phyloP scores from a whole-genome alignment of 2,797 vertebrate genomes.

The Urocyon cinereoargenteus region DNA sequence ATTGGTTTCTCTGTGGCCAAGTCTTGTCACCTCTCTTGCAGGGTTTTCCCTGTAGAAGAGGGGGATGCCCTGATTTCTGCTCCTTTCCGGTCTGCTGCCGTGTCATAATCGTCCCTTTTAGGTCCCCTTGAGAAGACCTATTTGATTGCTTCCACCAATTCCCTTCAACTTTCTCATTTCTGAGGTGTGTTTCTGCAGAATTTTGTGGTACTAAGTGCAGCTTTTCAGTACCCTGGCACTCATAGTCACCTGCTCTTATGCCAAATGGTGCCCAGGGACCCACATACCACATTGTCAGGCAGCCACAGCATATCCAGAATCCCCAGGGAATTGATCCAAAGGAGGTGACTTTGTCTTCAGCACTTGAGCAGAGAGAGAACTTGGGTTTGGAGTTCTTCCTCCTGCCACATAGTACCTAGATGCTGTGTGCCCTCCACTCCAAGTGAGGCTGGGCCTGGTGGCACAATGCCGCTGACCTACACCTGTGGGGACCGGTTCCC shows the following conservation, averaged over 20 bases:
- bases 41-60: accelerated
- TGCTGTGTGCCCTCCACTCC: accelerated
- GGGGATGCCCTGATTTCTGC: accelerated
- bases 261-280: no score
- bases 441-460: neutral
- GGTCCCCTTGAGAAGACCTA: no score
- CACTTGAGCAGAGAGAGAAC: no score
- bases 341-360: neutral
- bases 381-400: neutral
- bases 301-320: accelerated
- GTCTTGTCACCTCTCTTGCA: neutral
- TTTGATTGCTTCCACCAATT: neutral
- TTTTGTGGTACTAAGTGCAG: neutral
- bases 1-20: neutral
- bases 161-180: neutral
- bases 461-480: accelerated
- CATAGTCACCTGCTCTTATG: neutral
- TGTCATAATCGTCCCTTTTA: accelerated
- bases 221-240: no score
- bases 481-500: neutral
- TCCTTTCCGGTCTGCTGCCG: no score
- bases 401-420: no score
- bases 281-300: accelerated
- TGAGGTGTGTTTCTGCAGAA: neutral
- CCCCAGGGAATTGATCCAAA: slow-evolving; percentile 2